A percentile compares a stretch with the other conserved stretches of the same genome.
phyloP scores from a whole-genome alignment of 2,888 invertebrate genomes.

The Nymphalis polychloros region DNA sequence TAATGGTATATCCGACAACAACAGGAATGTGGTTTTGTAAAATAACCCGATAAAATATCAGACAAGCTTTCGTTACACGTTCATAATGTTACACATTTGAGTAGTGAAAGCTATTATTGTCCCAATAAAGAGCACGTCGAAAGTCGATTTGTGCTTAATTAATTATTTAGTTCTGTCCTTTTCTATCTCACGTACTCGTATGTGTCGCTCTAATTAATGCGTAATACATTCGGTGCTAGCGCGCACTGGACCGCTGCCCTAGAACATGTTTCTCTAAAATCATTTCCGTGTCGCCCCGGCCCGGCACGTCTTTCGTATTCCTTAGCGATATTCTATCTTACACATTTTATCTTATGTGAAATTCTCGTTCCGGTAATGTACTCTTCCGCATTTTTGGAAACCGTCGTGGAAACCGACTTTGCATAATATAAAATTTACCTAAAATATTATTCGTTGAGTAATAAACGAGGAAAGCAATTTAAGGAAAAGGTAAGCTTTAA shows the following conservation, averaged over 20 bases:
- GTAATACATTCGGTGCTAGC: background rate
- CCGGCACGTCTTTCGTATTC: slow-evolving; percentile 11
- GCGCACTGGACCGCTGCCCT: background rate
- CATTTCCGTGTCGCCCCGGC: slow-evolving; percentile 18
- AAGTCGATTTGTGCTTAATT: too few species aligned
- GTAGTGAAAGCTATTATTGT: too few species aligned
- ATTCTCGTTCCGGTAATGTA: slow-evolving; percentile 27
- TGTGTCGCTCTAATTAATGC: too few species aligned
- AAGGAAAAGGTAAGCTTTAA: background rate
- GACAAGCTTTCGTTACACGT: too few species aligned
- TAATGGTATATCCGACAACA: too few species aligned
- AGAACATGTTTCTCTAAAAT: slow-evolving; percentile 17
- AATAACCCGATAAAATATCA: too few species aligned
- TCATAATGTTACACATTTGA: too few species aligned
- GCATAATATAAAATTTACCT: slow-evolving; percentile 13
- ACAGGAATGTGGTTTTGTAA: too few species aligned
- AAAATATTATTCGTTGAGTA: background rate
- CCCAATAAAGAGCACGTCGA: too few species aligned
- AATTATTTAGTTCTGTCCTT: too few species aligned
- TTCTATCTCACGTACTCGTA: too few species aligned
- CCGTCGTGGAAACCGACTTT: slow-evolving; percentile 9
- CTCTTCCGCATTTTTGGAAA: slow-evolving; percentile 26
- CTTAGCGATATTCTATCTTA: slow-evolving; percentile 19
- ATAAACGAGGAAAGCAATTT: background rate
- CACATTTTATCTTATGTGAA: slow-evolving; percentile 24